Evolutionary conservation across 2,888 invertebrate species (phyloP).

Genomic region (Camptogramma bilineatum): DNA sequence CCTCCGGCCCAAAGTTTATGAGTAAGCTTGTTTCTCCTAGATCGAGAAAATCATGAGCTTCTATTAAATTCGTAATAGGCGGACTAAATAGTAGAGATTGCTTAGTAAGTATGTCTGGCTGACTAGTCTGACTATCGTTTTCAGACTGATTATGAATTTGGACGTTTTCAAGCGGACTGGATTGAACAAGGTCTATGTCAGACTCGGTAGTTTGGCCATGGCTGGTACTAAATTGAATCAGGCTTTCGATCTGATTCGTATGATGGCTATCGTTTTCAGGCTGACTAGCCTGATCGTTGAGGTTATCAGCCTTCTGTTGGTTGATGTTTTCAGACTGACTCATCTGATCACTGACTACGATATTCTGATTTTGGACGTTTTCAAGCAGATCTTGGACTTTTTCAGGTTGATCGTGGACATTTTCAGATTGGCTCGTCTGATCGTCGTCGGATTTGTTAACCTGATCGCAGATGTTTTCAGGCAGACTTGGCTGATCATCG

Average conservation of each 20-base stretch:
- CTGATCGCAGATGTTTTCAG: background rate
- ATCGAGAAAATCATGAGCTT: constrained; percentile 69
- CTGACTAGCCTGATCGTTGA: background rate
- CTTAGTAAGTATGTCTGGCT: constrained; percentile 49
- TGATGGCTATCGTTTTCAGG: background rate
- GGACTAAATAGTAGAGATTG: constrained; percentile 62
- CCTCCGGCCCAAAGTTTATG: constrained; percentile 68
- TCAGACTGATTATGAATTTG: constrained; percentile 3
- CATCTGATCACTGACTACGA: constrained; percentile 2
- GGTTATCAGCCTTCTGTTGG: background rate
- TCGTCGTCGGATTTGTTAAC: background rate
- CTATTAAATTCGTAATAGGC: constrained; percentile 71
- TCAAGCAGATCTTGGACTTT: background rate
- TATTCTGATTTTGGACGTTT: constrained; percentile 1
- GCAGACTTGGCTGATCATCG: background rate
- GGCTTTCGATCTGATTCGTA: background rate
- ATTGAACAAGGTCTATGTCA: background rate
- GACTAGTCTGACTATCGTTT: constrained; percentile 48
- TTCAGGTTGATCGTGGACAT: background rate
- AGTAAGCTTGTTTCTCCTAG: constrained; percentile 60
- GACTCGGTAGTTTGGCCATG: background rate
- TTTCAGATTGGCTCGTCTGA: constrained; percentile 51
- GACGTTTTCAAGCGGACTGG: constrained; percentile 1
- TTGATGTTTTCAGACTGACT: constrained; percentile 9
- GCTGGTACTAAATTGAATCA: background rate